phyloP scores from a whole-genome alignment of 1,140 invertebrate species.

The Atta colombica region DNA sequence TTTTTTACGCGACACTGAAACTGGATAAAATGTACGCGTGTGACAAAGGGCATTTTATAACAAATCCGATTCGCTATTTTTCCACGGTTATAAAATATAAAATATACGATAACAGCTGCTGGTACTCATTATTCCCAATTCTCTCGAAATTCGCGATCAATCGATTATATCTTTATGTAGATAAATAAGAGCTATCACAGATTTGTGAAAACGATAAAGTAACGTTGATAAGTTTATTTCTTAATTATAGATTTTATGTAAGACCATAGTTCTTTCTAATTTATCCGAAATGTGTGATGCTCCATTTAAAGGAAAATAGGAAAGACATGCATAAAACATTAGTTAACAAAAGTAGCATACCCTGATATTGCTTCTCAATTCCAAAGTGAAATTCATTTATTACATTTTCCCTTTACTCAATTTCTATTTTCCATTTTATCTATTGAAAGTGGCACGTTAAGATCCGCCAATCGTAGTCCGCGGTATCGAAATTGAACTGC shows the following conservation, averaged over 20 bases:
- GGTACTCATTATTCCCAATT: constrained; percentile 17
- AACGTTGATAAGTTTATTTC: background rate
- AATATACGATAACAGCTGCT: constrained; percentile 29
- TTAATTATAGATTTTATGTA: no score
- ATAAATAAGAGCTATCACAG: background rate
- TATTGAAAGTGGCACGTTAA: background rate
- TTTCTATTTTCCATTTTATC: constrained; percentile 5
- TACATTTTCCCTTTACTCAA: background rate
- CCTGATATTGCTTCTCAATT: background rate
- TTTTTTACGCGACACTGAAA: constrained; percentile 35
- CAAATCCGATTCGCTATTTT: constrained; percentile 40
- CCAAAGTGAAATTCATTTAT: constrained; percentile 4
- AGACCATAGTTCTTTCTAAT: no score
- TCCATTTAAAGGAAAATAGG: background rate
- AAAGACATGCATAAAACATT: background rate
- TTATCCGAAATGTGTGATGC: background rate
- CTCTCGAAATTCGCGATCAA: constrained; percentile 28
- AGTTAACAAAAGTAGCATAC: background rate
- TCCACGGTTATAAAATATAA: constrained; percentile 43
- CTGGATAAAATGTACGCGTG: constrained; percentile 20
- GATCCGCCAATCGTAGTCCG: background rate
- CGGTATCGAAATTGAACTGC: constrained; percentile 10
- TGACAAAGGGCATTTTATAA: constrained; percentile 48
- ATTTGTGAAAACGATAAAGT: background rate
- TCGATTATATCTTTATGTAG: constrained; percentile 10